phyloP scores from a whole-genome alignment of 2,888 invertebrate genomes.

The Cephus sareptanus region DNA sequence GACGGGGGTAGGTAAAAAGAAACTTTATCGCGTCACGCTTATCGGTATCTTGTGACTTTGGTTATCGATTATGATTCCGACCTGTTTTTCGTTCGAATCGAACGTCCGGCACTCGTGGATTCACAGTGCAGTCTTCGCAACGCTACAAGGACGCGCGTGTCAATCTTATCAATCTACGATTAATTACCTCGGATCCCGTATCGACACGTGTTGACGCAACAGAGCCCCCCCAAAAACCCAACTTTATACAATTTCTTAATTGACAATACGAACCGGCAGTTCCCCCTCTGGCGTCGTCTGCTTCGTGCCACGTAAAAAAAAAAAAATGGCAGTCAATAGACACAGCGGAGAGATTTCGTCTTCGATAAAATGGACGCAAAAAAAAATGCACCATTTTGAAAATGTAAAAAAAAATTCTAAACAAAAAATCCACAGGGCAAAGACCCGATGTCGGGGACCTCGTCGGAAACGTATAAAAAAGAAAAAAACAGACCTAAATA shows the following conservation, averaged over 20 bases:
- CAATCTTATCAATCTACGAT: background rate
- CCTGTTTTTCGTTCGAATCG: background rate
- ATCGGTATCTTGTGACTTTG: background rate
- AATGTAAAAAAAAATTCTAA: too few species aligned
- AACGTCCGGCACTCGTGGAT: background rate
- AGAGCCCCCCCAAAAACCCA: too few species aligned
- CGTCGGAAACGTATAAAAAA: too few species aligned
- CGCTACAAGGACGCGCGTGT: background rate
- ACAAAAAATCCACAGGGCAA: background rate
- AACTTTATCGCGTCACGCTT: background rate
- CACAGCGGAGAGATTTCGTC: too few species aligned
- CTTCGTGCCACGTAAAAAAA: background rate
- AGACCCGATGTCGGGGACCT: background rate
- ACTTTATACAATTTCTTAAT: background rate
- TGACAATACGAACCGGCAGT: background rate
- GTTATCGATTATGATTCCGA: background rate
- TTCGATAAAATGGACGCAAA: too few species aligned
- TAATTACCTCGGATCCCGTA: background rate
- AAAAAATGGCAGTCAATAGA: too few species aligned
- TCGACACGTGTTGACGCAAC: background rate
- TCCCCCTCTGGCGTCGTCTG: accelerated
- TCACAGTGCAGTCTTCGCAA: background rate
- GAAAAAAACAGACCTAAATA: too few species aligned
- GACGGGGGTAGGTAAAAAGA: too few species aligned
- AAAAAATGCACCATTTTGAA: too few species aligned